These are phyloP conservation scores for Erythrocercus mccallii DNA, from an alignment of 2,113 vertebrate species.

Conservation along the genomic window DNA sequence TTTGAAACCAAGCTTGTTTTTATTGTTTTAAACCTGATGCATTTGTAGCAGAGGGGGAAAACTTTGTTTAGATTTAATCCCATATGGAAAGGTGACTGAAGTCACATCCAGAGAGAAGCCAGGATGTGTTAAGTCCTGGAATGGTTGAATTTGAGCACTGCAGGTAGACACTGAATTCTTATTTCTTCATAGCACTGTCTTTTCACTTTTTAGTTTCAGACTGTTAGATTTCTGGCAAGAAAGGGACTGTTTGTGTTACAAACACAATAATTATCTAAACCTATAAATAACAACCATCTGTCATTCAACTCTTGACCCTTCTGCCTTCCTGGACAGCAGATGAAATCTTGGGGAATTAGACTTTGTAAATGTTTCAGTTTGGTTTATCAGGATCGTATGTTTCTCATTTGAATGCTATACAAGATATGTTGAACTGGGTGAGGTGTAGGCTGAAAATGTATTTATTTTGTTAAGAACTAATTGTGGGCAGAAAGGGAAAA, in stretches of 20 bases:
- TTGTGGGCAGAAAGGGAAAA: background rate
- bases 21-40: background rate
- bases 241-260: background rate
- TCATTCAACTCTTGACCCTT: background rate
- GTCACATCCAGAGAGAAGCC: background rate
- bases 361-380: background rate
- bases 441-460: background rate
- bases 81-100: background rate
- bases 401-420: background rate
- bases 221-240: conserved; percentile 23
- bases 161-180: background rate
- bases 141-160: background rate
- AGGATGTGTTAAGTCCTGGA: background rate
- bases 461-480: background rate
- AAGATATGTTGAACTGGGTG: background rate
- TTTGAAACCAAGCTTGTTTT: background rate
- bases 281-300: background rate
- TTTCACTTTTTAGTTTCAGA: background rate
- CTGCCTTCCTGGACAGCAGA: background rate
- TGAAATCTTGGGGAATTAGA: background rate
- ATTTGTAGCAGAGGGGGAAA: background rate
- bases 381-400: background rate
- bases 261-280: conserved; percentile 20
- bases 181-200: background rate
- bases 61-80: background rate